Conservation (phyloP, 2,797 vertebrate genomes). For the Tympanoctomys barrerae region DNA sequence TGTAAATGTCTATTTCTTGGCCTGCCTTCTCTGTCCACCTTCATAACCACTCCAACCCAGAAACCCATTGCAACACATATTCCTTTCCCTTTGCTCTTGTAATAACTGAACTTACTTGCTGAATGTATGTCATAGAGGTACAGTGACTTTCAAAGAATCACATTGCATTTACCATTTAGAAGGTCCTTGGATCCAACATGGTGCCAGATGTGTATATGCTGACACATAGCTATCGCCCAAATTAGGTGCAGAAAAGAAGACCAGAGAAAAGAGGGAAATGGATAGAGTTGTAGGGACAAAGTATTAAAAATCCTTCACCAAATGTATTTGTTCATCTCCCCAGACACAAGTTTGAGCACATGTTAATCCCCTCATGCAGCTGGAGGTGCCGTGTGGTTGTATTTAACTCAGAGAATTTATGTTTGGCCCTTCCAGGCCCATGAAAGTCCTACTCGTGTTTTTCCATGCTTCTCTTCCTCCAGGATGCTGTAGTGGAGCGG, state of each 20-base stretch:
- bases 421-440: not conserved
- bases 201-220: not conserved
- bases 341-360: not conserved
- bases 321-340: not conserved
- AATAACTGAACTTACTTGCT: not conserved
- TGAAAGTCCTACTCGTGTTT: not conserved
- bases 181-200: not conserved
- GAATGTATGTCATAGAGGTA: not conserved
- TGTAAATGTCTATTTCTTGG: not conserved
- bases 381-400: not conserved
- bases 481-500: not conserved
- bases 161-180: not conserved
- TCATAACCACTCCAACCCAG: not conserved
- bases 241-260: not conserved
- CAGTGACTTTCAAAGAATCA: not conserved
- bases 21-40: not conserved
- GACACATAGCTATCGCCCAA: conserved; percentile 2
- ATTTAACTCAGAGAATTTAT: not conserved
- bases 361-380: not conserved
- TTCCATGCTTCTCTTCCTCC: not conserved
- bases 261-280: not conserved
- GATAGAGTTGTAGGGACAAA: not conserved
- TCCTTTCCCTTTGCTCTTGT: not conserved
- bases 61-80: not conserved
- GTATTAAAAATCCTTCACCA: not conserved